Base-by-base conservation (phyloP, 1,140 invertebrate species). In the Odontomachus brunneus region DNA sequence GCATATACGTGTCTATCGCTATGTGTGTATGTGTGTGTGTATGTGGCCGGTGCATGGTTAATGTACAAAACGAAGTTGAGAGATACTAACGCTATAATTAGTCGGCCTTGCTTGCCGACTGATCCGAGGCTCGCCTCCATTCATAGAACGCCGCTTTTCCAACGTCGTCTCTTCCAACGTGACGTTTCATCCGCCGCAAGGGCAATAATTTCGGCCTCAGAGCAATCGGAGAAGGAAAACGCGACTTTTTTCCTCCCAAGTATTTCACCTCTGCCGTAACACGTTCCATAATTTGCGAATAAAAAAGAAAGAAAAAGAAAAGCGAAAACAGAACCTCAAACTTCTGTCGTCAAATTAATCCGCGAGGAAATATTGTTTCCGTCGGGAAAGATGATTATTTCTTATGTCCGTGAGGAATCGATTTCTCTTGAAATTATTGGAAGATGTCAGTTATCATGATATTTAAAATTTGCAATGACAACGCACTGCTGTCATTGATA, bases 41-140 rank as follows among this genome's bases (percentile, higher is more conserved):
- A 69, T 19, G 72, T 80, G 59, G 82, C 84, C 78, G 53, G 83
- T 87, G 74, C 82, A 84, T 87, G 65, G 75, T 72, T 82, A 87
- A 87, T 80, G 83, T 87, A 78, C 57, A 73, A 88, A 88, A 88
- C 72, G 65, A 88, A 87, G 87, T 78, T 57, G 72, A 72, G 84
- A 88, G 85, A 87, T 82, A 84, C 82, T 85, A 85, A 75, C 55
- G 86, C 90, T 94, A 94, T 91, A 93, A 93, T 93, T 93, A 94
- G 91, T 90, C 87, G 92, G 91, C 92, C 92, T 93, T 93, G 92
- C 91, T 82, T 90, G 90, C 69, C 84, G 88, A 89, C 88, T 89
- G 89, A 91, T 91, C 88, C 84, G 86, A 76, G 72, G 84, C 84
- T 89, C 89, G 89, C 88, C 88, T 92, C 90, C 92, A 94, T 93